A percentile compares a stretch with the other conserved stretches of the same genome.
Conservation (phyloP, 2,888 invertebrate genomes). For the Nesidiocoris tenuis region DNA sequence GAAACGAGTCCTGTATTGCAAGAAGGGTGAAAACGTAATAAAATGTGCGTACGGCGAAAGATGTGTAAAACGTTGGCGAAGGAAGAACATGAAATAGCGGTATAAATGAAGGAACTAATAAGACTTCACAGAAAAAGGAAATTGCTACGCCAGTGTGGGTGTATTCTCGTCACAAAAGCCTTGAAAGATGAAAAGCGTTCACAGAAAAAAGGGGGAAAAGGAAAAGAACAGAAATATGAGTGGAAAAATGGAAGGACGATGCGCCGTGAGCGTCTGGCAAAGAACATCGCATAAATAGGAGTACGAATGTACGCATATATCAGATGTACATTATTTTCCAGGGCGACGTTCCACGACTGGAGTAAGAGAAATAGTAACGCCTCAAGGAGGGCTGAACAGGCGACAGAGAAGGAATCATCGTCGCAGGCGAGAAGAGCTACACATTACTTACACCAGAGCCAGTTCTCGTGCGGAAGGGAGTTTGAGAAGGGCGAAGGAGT, state of each 20-base stretch:
- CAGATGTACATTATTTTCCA: slow-evolving; percentile 40
- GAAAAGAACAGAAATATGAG: background rate
- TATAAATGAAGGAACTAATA: background rate
- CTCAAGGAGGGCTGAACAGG: background rate
- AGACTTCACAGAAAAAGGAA: background rate
- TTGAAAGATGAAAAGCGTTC: slow-evolving; percentile 39
- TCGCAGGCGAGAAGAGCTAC: slow-evolving; percentile 3
- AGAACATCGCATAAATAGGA: slow-evolving; percentile 23
- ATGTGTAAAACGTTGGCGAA: background rate
- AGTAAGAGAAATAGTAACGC: background rate
- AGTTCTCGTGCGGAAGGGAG: background rate
- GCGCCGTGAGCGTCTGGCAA: background rate
- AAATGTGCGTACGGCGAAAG: background rate
- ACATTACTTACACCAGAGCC: slow-evolving; percentile 34
- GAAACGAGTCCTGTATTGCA: no score
- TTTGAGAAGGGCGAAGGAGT: background rate
- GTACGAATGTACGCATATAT: slow-evolving; percentile 22
- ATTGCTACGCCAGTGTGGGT: background rate
- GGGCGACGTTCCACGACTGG: slow-evolving; percentile 36
- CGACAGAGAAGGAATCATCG: slow-evolving; percentile 5
- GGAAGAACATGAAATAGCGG: background rate
- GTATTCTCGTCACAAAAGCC: background rate
- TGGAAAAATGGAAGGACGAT: background rate
- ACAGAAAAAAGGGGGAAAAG: slow-evolving; percentile 6
- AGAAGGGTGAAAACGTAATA: background rate